Evolutionary conservation across 2,797 vertebrate species (phyloP), one percentile per base, ranked within the genome.

Genomic region (Myripristis jacobus): DNA sequence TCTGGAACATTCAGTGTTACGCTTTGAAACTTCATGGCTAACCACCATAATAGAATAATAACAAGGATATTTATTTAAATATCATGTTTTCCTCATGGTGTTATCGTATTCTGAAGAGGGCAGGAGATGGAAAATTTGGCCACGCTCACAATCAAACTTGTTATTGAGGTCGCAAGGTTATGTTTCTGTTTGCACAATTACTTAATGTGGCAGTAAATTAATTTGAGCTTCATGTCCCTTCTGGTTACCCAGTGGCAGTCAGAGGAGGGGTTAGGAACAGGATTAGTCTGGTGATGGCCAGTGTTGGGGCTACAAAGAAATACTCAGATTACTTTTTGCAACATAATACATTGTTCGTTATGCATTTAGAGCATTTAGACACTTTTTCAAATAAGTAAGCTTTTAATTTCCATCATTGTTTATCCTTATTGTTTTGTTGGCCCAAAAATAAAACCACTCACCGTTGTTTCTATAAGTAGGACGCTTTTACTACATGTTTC

Each of bases 271-370:
- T 72, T 70, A 54, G 75, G 66, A 73, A 85, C 78, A 62, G 68
- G 84, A 92, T 89, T 88, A 85, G 67, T 77, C 80, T 82, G 63
- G 78, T 77, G 67, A 86, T 29, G 27, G 6, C 3, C 27, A 29
- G 27, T 29, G 27, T n/a, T n/a, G n/a, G n/a, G n/a, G n/a, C n/a
- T n/a, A n/a, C n/a, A n/a, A n/a, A n/a, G n/a, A n/a, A n/a, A n/a
- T n/a, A n/a, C n/a, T n/a, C n/a, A n/a, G n/a, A n/a, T n/a, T n/a
- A n/a, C n/a, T n/a, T n/a, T n/a, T n/a, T n/a, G n/a, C n/a, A n/a
- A n/a, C n/a, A n/a, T n/a, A n/a, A n/a, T n/a, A n/a, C n/a, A n/a
- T n/a, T n/a, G n/a, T n/a, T n/a, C n/a, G n/a, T n/a, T n/a, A n/a
- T n/a, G n/a, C n/a, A n/a, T n/a, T n/a, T n/a, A n/a, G n/a, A n/a